Conservation (phyloP, 2,797 vertebrate genomes). For the Pseudocheirus occidentalis region DNA sequence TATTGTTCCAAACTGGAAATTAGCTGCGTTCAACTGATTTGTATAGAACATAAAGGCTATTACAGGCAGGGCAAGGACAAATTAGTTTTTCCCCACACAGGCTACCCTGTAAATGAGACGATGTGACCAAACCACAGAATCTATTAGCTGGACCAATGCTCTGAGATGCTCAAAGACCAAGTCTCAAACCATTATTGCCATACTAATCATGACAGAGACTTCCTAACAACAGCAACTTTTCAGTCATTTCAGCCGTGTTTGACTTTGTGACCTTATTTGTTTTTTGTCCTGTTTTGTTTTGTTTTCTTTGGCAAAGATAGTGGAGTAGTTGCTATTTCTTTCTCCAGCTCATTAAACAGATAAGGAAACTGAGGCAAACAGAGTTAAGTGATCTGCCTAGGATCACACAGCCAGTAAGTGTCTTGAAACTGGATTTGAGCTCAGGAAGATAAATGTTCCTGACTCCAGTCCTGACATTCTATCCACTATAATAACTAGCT, state of each 20-base stretch:
- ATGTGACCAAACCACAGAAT: background rate
- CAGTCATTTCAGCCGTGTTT: background rate
- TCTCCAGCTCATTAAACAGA: background rate
- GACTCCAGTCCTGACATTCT: background rate
- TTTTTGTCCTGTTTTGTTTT: background rate
- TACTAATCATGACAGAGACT: background rate
- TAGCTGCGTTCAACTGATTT: background rate
- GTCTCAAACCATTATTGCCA: background rate
- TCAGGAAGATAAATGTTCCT: background rate
- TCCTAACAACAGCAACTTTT: background rate
- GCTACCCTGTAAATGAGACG: background rate
- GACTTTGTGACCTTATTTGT: background rate
- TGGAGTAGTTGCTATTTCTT: background rate
- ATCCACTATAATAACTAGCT: background rate
- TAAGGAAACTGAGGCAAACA: background rate
- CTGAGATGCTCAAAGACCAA: background rate
- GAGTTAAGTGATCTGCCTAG: background rate
- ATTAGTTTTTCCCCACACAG: background rate
- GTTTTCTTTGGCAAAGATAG: background rate
- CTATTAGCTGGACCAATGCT: constrained; percentile 33
- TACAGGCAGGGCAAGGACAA: background rate
- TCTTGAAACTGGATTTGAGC: background rate
- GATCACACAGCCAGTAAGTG: background rate
- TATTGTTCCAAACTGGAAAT: background rate
- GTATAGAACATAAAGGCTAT: background rate